phyloP scores from a whole-genome alignment of 2,888 invertebrate species.

The Sphaeridia pumilis region DNA sequence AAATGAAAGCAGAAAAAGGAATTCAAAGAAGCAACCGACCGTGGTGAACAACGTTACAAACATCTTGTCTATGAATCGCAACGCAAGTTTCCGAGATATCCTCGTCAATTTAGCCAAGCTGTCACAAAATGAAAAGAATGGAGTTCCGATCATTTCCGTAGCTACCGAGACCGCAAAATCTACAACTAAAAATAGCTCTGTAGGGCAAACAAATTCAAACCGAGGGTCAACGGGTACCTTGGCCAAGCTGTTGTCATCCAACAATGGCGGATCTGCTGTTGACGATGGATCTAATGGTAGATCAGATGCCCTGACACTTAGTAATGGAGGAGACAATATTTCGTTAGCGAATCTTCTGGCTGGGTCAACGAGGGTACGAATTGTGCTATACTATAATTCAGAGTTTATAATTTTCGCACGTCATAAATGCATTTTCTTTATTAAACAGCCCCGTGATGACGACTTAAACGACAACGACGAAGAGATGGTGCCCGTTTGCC shows the following conservation, averaged over 20 bases:
- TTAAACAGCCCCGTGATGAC: conserved; percentile 27
- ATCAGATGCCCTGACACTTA: conserved; percentile 10
- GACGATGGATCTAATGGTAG: conserved; percentile 10
- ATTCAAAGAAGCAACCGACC: too few relatives aligned
- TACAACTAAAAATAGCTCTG: conserved; percentile 12
- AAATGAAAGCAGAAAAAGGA: too few relatives aligned
- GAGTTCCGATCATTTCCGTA: neutral
- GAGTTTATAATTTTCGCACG: too few relatives aligned
- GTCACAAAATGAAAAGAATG: conserved; percentile 40
- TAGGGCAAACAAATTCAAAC: conserved; percentile 11
- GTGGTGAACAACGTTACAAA: neutral
- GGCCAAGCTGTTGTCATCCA: conserved; percentile 31
- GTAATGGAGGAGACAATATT: conserved; percentile 29
- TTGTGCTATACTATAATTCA: too few relatives aligned
- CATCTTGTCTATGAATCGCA: conserved; percentile 5
- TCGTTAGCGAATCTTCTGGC: conserved; percentile 45
- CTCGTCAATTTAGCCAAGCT: conserved; percentile 60
- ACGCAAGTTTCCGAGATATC: conserved; percentile 45
- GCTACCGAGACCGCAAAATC: conserved; percentile 3
- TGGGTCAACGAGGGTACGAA: conserved; percentile 44
- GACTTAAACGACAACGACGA: conserved; percentile 30
- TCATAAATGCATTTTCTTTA: neutral
- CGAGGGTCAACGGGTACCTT: conserved; percentile 20
- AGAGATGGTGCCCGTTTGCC: conserved; percentile 58
- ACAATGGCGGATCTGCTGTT: conserved; percentile 18